These are phyloP conservation scores for Lordiphosa mommai DNA, from an alignment of 1,140 invertebrate species.

Conservation along the genomic window DNA sequence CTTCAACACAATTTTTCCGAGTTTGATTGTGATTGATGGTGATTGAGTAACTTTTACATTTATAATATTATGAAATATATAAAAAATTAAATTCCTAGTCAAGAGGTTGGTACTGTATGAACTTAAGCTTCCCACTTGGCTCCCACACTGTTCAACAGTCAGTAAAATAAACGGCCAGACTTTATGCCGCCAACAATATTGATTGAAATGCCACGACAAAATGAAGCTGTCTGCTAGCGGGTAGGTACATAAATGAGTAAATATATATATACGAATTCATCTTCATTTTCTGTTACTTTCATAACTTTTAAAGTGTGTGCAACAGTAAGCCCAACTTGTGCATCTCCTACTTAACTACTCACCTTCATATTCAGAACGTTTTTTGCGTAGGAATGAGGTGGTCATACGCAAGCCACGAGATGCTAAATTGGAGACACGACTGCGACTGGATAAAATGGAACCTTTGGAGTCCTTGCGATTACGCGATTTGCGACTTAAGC, in stretches of 20 bases:
- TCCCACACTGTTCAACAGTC: not conserved
- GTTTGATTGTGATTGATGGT: no score
- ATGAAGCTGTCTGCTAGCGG: not conserved
- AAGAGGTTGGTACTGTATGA: no score
- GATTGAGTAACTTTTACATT: no score
- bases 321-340: conserved; percentile 4
- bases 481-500: conserved; percentile 23
- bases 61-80: no score
- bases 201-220: conserved; percentile 17
- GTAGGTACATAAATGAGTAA: no score
- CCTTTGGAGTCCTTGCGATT: conserved; percentile 63
- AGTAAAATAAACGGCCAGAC: conserved; percentile 16
- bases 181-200: conserved; percentile 28
- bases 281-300: conserved; percentile 3
- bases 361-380: conserved; percentile 73
- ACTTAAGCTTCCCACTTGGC: no score
- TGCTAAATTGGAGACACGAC: conserved; percentile 41
- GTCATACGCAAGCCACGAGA: conserved; percentile 62
- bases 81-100: no score
- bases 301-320: no score
- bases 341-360: conserved; percentile 23
- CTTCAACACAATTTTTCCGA: no score
- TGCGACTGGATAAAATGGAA: conserved; percentile 57
- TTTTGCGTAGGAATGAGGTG: conserved; percentile 61
- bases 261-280: not conserved